Conservation (phyloP, 2,113 vertebrate species). For the Poeciliopsis turrubarensis region DNA sequence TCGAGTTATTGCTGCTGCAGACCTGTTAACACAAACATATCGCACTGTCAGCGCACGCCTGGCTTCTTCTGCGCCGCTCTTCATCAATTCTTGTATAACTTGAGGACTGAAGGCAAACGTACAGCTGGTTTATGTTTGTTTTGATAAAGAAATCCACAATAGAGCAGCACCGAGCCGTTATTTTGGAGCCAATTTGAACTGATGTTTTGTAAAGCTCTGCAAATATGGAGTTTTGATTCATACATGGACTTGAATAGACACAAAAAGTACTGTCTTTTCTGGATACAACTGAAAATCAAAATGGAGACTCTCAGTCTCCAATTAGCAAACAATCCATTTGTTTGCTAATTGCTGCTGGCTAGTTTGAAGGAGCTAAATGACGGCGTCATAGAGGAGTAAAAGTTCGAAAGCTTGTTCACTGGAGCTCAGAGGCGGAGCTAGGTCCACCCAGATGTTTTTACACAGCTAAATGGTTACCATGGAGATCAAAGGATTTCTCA, state of each 20-base stretch:
- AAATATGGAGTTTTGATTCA: background rate
- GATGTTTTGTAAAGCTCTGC: background rate
- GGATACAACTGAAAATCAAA: background rate
- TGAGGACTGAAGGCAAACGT: slow-evolving; percentile 1
- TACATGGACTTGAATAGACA: background rate
- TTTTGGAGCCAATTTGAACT: background rate
- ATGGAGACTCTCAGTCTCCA: no score
- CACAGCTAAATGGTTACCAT: no score
- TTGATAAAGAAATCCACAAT: background rate
- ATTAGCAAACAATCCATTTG: no score
- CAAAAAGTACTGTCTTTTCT: background rate
- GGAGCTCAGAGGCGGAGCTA: no score
- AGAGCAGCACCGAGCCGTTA: background rate
- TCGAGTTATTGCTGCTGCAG: slow-evolving; percentile 65
- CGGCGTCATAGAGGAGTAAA: no score
- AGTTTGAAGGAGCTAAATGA: no score
- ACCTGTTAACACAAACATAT: slow-evolving; percentile 67
- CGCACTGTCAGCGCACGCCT: slow-evolving; percentile 39
- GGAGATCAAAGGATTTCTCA: no score
- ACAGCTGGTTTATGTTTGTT: background rate
- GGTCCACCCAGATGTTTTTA: no score
- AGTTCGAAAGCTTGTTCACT: no score
- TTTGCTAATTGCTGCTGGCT: no score
- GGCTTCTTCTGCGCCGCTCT: slow-evolving; percentile 9
- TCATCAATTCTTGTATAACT: slow-evolving; percentile 27